Evolutionary conservation across 2,113 vertebrate genomes (phyloP).

Genomic region (Apeltes quadracus): DNA sequence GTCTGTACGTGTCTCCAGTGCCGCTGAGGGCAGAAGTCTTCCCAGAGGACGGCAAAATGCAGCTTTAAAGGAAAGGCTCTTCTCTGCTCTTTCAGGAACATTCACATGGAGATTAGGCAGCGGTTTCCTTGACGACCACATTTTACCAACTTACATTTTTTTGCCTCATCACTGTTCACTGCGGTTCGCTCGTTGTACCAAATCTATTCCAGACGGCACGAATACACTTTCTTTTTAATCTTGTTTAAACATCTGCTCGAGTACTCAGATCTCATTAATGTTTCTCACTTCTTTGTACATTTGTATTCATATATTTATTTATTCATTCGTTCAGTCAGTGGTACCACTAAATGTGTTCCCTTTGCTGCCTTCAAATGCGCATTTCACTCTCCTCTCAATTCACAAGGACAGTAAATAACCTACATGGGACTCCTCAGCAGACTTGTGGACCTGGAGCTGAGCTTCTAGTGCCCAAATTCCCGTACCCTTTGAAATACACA

Average conservation of each 20-base stretch:
- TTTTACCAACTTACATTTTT: slow-evolving; percentile 39
- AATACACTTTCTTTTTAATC: slow-evolving; percentile 3
- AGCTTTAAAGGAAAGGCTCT: neutral
- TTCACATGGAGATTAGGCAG: slow-evolving; percentile 50
- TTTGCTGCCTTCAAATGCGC: neutral
- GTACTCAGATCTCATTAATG: neutral
- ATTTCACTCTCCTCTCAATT: slow-evolving; percentile 2
- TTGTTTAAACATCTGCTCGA: neutral
- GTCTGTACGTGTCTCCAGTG: neutral
- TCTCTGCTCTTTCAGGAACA: slow-evolving; percentile 24
- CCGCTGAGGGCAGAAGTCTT: slow-evolving; percentile 25
- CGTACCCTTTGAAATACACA: neutral
- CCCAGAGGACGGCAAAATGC: slow-evolving; percentile 20
- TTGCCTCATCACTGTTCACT: slow-evolving; percentile 16
- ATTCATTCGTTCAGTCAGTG: neutral
- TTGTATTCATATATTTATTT: neutral
- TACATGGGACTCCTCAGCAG: neutral
- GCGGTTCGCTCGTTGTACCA: slow-evolving; percentile 11
- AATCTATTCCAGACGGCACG: neutral
- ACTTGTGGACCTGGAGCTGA: slow-evolving; percentile 1
- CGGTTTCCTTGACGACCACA: slow-evolving; percentile 75
- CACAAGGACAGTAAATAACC: neutral
- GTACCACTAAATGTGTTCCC: neutral
- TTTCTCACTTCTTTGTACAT: neutral
- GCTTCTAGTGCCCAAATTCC: neutral